These are phyloP conservation scores for Zeus faber DNA, from an alignment of 2,113 vertebrate genomes.

Conservation along the genomic window DNA sequence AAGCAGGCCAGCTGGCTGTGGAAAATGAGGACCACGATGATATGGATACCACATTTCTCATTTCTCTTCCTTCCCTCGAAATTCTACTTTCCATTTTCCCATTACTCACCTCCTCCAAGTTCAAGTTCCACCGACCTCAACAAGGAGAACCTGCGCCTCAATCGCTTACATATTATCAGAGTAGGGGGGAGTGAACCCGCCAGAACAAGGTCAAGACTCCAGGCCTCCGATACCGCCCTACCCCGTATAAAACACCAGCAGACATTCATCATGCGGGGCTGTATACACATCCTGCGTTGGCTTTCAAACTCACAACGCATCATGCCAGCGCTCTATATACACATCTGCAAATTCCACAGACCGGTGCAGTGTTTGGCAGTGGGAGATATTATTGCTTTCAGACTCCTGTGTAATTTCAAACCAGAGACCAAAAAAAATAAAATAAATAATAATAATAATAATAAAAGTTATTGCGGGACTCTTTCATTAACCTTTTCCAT, in stretches of 20 bases:
- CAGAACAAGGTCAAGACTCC: constrained; percentile 37
- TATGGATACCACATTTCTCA: constrained; percentile 4
- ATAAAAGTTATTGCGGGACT: too few relatives aligned
- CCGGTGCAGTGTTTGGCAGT: constrained; percentile 10
- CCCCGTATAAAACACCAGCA: constrained; percentile 40
- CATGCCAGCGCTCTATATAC: constrained; percentile 45
- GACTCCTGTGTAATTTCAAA: neutral
- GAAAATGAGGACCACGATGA: too few relatives aligned
- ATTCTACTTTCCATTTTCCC: constrained; percentile 1
- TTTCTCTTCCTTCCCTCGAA: neutral
- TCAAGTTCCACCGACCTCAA: too few relatives aligned
- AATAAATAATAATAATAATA: too few relatives aligned
- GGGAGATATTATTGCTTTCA: neutral
- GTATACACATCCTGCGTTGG: constrained; percentile 59
- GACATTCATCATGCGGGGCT: constrained; percentile 53
- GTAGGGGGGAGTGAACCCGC: constrained; percentile 1
- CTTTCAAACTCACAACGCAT: constrained; percentile 51
- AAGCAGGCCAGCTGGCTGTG: neutral
- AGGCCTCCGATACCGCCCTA: constrained; percentile 20
- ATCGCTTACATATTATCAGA: neutral
- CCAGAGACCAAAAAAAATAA: too few relatives aligned
- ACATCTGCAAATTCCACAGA: constrained; percentile 55
- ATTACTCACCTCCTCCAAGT: too few relatives aligned
- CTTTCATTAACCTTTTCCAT: too few relatives aligned
- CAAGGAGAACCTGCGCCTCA: neutral